phyloP scores from a whole-genome alignment of 2,888 invertebrate species.

The Euplexia lucipara region DNA sequence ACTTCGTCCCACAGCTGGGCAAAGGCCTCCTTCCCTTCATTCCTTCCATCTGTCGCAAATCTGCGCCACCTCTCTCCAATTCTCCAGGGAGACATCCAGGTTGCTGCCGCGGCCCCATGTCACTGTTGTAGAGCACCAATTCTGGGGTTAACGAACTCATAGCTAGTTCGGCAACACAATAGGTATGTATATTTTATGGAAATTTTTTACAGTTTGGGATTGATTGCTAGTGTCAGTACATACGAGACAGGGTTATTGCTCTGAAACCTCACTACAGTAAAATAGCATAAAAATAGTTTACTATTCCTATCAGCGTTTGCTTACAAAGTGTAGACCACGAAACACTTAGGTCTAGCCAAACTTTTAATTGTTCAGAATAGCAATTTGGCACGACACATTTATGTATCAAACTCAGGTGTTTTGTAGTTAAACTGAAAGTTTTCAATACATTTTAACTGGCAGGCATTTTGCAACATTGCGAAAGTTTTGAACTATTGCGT shows the following conservation, averaged over 20 bases:
- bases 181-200: no score
- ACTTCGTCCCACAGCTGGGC: no score
- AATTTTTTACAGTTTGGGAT: no score
- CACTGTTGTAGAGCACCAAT: no score
- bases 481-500: slow-evolving; percentile 17
- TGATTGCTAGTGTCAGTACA: not conserved
- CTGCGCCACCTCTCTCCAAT: no score
- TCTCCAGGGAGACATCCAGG: no score
- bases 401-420: slow-evolving; percentile 36
- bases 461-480: slow-evolving; percentile 4
- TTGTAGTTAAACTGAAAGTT: slow-evolving; percentile 22
- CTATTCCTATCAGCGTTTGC: not conserved
- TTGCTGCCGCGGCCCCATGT: no score
- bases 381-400: slow-evolving; percentile 32
- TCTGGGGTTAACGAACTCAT: no score
- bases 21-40: no score
- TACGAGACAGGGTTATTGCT: not conserved
- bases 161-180: no score
- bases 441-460: slow-evolving; percentile 30
- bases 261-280: no score
- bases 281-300: not conserved
- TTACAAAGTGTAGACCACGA: not conserved
- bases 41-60: no score
- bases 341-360: slow-evolving; percentile 19
- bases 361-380: slow-evolving; percentile 40